Base-by-base conservation (phyloP, 2,888 invertebrate genomes). In the Stenoptilia bipunctidactyla region DNA sequence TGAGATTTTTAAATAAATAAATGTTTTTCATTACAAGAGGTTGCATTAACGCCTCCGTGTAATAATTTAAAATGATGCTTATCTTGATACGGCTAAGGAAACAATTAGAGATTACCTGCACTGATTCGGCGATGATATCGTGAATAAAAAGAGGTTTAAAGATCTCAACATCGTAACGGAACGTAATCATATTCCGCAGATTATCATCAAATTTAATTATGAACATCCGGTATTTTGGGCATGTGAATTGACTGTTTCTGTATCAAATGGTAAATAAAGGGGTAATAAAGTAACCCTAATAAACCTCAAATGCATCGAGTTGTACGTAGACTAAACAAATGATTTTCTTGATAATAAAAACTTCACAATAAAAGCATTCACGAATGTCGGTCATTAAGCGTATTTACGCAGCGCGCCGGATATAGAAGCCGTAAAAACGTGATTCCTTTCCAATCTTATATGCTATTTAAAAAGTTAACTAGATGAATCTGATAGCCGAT, bases 251-350 rank as follows among this genome's bases (percentile, higher is more conserved):
- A 50, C 60, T 62, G 64, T 72, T 66, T 60, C 55, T 55, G 61
- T 61, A 68, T 64, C 70, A 67, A 68, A 66, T 56, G 56, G 48
- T 53, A 48, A 63, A 69, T 73, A 74, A 70, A 68, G 63, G 61
- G 61, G 74, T 66, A 71, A 79, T 77, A 80, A 79, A 79, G 60
- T 62, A 61, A 66, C 74, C 75, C 71, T 66, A 76, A 80, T 80
- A 80, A 79, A 80, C 75, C 74, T 71, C 68, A 66, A 76, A 76
- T 66, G 66, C 68, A 73, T 62, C 58, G 66, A 64, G 58, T 58
- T 61, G 70, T 79, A 77, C 66, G 79, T 74, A 79, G 77, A 77
- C 77, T 82, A 80, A 80, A 82, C 80, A 82, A 77, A 80, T 74
- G 75, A 77, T 75, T 73, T 73, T 77, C 72, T 63, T 64, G 75